A percentile compares a stretch with the other conserved stretches of the same genome.
Conservation (phyloP, 2,797 vertebrate species). For the Rousettus madagascariensis region DNA sequence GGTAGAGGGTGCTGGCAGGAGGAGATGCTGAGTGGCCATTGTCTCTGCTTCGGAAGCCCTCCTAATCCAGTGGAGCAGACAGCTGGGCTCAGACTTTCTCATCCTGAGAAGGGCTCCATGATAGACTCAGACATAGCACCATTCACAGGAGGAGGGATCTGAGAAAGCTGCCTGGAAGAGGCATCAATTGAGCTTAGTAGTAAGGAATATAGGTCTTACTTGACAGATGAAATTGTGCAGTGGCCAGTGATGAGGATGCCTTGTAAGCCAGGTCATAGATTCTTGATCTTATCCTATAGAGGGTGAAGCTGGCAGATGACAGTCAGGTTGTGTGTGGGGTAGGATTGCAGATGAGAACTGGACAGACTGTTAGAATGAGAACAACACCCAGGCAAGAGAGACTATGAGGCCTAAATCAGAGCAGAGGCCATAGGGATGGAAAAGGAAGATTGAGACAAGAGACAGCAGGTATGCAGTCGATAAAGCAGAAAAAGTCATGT, state of each 20-base stretch:
- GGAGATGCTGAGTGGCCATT: not conserved
- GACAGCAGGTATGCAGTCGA: accelerated
- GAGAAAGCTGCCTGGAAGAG: not conserved
- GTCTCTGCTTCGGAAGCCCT: not conserved
- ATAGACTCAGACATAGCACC: not conserved
- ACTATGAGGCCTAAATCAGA: not conserved
- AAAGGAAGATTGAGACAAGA: not conserved
- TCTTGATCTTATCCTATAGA: not conserved
- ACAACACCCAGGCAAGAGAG: not conserved
- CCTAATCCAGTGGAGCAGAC: not conserved
- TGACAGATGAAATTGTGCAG: not conserved
- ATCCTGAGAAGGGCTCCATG: not conserved
- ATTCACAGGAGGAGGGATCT: not conserved
- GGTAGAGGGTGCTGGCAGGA: not conserved
- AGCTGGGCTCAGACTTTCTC: not conserved
- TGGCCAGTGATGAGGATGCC: not conserved
- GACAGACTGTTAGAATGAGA: not conserved
- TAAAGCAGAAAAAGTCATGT: not conserved
- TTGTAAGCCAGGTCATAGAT: not conserved
- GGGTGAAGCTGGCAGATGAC: not conserved
- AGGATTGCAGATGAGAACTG: not conserved
- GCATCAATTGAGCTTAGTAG: not conserved
- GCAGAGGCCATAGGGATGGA: not conserved
- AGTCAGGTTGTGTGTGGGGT: too few relatives aligned
- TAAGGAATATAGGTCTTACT: not conserved